Evolutionary conservation across 2,113 vertebrate genomes (phyloP), one percentile per base, ranked within the genome.

Genomic region (Epinephelus cyanopodus): DNA sequence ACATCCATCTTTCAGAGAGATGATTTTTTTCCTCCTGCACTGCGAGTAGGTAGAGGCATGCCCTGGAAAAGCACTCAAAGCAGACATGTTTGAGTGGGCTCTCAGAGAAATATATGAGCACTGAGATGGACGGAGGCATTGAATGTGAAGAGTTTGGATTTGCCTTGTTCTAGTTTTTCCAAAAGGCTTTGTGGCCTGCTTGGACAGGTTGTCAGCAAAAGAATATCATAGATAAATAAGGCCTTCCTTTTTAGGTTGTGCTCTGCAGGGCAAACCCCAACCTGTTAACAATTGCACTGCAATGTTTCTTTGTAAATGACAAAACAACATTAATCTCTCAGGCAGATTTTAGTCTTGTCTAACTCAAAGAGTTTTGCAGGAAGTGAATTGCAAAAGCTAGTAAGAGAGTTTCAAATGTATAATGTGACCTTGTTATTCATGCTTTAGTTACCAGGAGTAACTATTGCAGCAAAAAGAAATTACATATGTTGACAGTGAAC

Each of bases 11-110:
- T 39, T 66, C 37, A 29, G 61, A 53, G 47, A 76, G 23, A 66
- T 25, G 2, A 64, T 25, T 70, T 23, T 83, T 15, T 23, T 23
- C 6, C 19, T 42, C 5, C 79, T 54, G 33, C 21, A 33, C 58
- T 74, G 64, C 58, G 75, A 86, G 84, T 70, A 67, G 74, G 37
- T 71, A 33, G 70, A 87, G 61, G 29, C 53, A 50, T 77, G 37
- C 13, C 53, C 77, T 80, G 79, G 53, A 76, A 83, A 67, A 74
- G 76, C 81, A 74, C 88, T 89, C 62, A 52, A 82, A 66, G 77
- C 79, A 71, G 77, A 71, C 68, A 78, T 74, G 81, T 78, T 90
- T 19, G 73, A 83, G 80, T 69, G 77, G 56, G 64, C 77, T 89
- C 83, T 84, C 50, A 29, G 61, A 58, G 82, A 77, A 87, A 87